Base-by-base conservation (phyloP, 2,797 vertebrate genomes). In the Parotocinclus haroldoi region DNA sequence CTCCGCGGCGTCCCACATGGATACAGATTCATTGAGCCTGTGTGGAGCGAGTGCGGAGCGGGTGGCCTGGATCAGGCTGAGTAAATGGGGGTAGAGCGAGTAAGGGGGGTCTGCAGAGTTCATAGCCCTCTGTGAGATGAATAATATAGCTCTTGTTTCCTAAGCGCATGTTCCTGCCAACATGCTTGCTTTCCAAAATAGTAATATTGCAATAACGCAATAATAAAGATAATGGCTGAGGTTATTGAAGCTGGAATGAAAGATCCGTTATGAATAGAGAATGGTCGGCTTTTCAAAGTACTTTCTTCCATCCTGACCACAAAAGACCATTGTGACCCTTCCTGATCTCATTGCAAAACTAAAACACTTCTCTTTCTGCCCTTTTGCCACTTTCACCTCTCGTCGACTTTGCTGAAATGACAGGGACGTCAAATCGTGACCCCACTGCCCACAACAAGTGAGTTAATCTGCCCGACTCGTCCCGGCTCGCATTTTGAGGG, bases 381-480 rank as follows among this genome's bases (percentile, higher is more conserved):
- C 27, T 67, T 68, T 71, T 75, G 65, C 66, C 19, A 55, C 74
- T 73, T 71, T 76, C 68, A 68, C 54, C 70, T 72, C 68, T 64
- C 53, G 14, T 58, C 44, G 36, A 38, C 67, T 50, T 70, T 69
- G 61, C 48, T 57, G 73, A 78, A 76, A 78, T 62, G 77, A 59
- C 72, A 51, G 76, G 83, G 85, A 90, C 91, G 95, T 94, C 94
- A 96, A 92, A 96, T 94, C 93, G 96, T 92, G 92, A 90, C 92
- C 92, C 84, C 86, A 80, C 86, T 92, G 93, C 93, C 93, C 92
- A 89, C 81, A 82, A 92, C 92, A 90, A 89, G 88, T 86, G 83
- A 91, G 90, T 91, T 89, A 92, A 92, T 87, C 90, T 83, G 78
- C 86, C 86, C 65, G 42, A 64, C 71, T 78, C 65, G 56, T 78